A percentile compares a stretch with the other conserved stretches of the same genome.
Conservation (phyloP, 2,888 invertebrate genomes). For the Acrobasis repandana region DNA sequence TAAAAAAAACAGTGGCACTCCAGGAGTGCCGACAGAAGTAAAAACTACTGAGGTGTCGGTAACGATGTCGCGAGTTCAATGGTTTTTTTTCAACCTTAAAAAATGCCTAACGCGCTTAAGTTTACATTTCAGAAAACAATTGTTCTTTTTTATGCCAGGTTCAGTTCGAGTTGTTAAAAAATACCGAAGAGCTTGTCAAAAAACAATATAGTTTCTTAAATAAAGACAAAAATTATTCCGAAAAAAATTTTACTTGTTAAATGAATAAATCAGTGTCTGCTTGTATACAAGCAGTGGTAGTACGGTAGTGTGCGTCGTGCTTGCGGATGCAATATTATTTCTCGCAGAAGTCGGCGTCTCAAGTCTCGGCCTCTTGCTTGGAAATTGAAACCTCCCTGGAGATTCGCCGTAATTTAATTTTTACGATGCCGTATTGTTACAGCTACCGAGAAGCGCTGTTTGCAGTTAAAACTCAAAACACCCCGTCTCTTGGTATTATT, state of each 20-base stretch:
- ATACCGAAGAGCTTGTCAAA: too few relatives aligned
- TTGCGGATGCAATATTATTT: constrained; percentile 60
- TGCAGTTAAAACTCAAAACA: constrained; percentile 57
- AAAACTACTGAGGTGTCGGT: too few relatives aligned
- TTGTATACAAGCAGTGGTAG: constrained; percentile 8
- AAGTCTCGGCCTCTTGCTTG: constrained; percentile 58
- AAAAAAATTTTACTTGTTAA: background rate
- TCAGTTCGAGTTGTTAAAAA: too few relatives aligned
- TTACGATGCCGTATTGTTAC: constrained; percentile 69
- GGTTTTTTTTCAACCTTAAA: too few relatives aligned
- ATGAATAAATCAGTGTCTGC: constrained; percentile 26
- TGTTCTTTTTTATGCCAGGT: too few relatives aligned
- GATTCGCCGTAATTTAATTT: constrained; percentile 75
- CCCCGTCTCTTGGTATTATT: constrained; percentile 44
- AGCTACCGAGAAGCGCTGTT: constrained; percentile 58
- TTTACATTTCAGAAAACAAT: too few relatives aligned
- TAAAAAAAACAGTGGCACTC: too few relatives aligned
- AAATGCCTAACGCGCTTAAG: too few relatives aligned
- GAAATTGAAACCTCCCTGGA: constrained; percentile 69
- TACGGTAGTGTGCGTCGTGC: constrained; percentile 25
- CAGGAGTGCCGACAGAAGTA: too few relatives aligned
- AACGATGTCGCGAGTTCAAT: too few relatives aligned
- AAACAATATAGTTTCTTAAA: too few relatives aligned
- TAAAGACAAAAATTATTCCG: too few relatives aligned
- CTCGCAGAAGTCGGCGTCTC: constrained; percentile 53